Base-by-base conservation (phyloP, 2,113 vertebrate species). In the Xiphophorus couchianus region DNA sequence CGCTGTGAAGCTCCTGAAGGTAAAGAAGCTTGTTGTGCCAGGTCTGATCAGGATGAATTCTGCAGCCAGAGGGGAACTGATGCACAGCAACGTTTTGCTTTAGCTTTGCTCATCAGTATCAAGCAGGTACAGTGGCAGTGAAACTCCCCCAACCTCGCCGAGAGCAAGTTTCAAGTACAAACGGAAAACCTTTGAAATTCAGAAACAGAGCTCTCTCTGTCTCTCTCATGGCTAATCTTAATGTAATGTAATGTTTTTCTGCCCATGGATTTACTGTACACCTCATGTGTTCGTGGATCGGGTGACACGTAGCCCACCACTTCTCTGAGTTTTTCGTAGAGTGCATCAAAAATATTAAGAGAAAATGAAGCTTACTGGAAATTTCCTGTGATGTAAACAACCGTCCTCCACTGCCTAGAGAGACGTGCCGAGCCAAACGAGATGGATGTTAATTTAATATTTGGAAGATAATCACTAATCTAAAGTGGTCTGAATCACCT, bases 21-120 rank as follows among this genome's bases (percentile, higher is more conserved):
- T 89, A 89, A 86, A 84, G 82, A 78, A 70, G 86, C 78, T 79
- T 65, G 73, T 78, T 66, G 80, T 92, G 93, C 88, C 93, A 93
- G 84, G 42, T 93, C 83, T 85, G 90, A 94, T 94, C 92, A 94
- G 76, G 76, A 62, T 86, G 84, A 89, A 84, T 84, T 69, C 77
- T 80, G 75, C 81, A 76, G 86, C 85, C 87, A 29, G 65, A 81
- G 89, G 79, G 75, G 67, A 66, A 71, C 67, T 44, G 84, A 85
- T 81, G 88, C 86, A 73, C 68, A 66, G 86, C 76, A 78, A 80
- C 71, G 62, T 90, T 91, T 84, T 62, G 82, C 39, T 87, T 88
- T 76, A 31, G 65, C 76, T 77, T 85, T 72, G 64, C 74, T 78
- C 74, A 44, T 73, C 77, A 77, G 79, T 84, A 74, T 89, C 84